phyloP scores from a whole-genome alignment of 2,113 vertebrate genomes.

The Callionymus lyra region DNA sequence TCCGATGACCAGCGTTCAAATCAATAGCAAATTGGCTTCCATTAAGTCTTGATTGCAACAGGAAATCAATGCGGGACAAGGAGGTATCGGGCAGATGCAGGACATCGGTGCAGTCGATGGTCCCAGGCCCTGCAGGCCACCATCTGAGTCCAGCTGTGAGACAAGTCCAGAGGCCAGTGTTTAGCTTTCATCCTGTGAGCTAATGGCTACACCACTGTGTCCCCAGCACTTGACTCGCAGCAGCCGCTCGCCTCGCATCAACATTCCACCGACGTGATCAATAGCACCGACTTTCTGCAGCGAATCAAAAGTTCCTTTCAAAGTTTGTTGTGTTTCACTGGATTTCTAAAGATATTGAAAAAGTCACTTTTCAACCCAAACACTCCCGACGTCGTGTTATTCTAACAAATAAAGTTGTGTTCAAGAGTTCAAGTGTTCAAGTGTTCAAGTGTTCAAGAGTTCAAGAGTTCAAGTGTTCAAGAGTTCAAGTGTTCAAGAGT shows the following conservation, averaged over 20 bases:
- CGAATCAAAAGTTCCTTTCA: too few relatives aligned
- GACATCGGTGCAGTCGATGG: slow-evolving; percentile 45
- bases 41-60: slow-evolving; percentile 20
- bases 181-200: slow-evolving; percentile 54
- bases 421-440: too few relatives aligned
- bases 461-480: too few relatives aligned
- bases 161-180: slow-evolving; percentile 44
- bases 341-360: too few relatives aligned
- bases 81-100: slow-evolving; percentile 31
- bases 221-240: slow-evolving; percentile 48
- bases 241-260: slow-evolving; percentile 47
- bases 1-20: slow-evolving; percentile 39
- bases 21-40: slow-evolving; percentile 38
- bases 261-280: slow-evolving; percentile 29
- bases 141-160: slow-evolving; percentile 46
- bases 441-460: too few relatives aligned
- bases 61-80: slow-evolving; percentile 26
- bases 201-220: slow-evolving; percentile 47
- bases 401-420: too few relatives aligned
- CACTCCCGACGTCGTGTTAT: too few relatives aligned
- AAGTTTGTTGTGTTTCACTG: too few relatives aligned
- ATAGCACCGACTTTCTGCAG: too few relatives aligned
- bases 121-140: slow-evolving; percentile 47
- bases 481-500: too few relatives aligned
- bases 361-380: too few relatives aligned